These are phyloP conservation scores for Cathartes aura DNA, from an alignment of 2,113 vertebrate species.

Conservation along the genomic window DNA sequence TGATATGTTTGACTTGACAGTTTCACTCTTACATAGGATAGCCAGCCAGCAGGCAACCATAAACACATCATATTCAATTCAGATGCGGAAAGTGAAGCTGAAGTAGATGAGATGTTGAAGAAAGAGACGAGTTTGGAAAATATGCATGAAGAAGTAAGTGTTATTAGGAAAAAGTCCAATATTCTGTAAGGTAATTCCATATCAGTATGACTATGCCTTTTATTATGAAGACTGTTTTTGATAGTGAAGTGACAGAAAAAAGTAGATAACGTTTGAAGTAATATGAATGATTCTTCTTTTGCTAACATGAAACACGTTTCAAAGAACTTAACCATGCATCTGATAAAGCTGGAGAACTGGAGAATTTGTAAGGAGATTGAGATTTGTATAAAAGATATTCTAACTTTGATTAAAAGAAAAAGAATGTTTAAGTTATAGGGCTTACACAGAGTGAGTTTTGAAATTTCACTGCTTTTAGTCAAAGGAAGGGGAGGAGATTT, in stretches of 20 bases:
- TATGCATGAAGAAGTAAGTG: slow-evolving; percentile 49
- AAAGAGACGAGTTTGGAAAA: slow-evolving; percentile 13
- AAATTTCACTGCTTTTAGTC: not conserved
- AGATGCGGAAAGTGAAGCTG: slow-evolving; percentile 76
- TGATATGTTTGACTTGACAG: not conserved
- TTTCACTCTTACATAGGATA: slow-evolving; percentile 76
- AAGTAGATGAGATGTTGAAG: not conserved
- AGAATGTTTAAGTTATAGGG: not conserved
- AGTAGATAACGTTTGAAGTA: not conserved
- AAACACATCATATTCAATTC: slow-evolving; percentile 90
- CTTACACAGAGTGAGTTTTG: not conserved
- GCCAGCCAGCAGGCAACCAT: slow-evolving; percentile 62
- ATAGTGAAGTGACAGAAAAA: not conserved
- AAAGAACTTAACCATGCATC: not conserved
- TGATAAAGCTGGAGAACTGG: not conserved
- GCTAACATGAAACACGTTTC: not conserved
- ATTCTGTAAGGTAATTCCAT: not conserved
- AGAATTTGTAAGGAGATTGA: not conserved
- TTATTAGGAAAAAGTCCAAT: not conserved
- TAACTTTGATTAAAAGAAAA: not conserved
- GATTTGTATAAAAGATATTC: too few species aligned
- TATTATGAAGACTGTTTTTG: not conserved
- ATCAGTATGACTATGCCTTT: not conserved
- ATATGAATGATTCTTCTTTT: not conserved
- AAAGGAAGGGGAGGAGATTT: not conserved